Percentiles rank a stretch among this genome's conserved stretches.
phyloP scores from a whole-genome alignment of 2,888 invertebrate genomes.

The Sialis lutaria region DNA sequence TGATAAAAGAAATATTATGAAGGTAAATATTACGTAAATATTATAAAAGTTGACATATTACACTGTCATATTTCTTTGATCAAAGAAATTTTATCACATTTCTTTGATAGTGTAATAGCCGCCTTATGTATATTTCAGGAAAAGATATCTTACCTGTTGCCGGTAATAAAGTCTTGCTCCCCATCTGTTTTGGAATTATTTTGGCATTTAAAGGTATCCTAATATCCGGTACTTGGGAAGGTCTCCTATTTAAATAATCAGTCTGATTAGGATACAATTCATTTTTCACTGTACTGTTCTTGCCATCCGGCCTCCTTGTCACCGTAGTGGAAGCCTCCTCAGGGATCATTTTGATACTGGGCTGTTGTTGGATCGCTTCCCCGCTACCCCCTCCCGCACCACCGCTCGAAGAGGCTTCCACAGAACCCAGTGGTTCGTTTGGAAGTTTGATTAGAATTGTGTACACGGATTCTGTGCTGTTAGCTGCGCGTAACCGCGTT shows the following conservation, averaged over 20 bases:
- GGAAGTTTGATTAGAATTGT: constrained; percentile 84
- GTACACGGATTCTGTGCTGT: constrained; percentile 66
- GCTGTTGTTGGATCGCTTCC: constrained; percentile 25
- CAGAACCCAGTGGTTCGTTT: constrained; percentile 23
- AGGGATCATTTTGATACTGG: constrained; percentile 79
- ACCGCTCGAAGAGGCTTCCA: constrained; percentile 11
- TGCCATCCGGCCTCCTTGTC: constrained; percentile 12
- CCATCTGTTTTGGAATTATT: constrained; percentile 62
- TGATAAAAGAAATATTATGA: no score
- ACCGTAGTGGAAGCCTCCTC: constrained; percentile 26
- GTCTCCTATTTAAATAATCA: constrained; percentile 25
- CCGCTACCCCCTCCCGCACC: constrained; percentile 35
- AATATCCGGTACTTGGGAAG: constrained; percentile 58
- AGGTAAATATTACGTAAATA: no score
- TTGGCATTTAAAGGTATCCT: constrained; percentile 72
- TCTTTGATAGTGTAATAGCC: no score
- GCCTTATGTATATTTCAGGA: no score
- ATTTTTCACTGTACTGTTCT: constrained; percentile 9
- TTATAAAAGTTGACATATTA: no score
- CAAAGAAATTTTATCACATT: no score
- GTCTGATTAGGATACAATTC: background rate
- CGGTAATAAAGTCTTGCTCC: constrained; percentile 19
- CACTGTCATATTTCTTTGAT: no score
- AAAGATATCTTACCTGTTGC: constrained; percentile 4
- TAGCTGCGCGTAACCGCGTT: constrained; percentile 39